Conservation (phyloP, 2,888 invertebrate species). For the Pristionchus fissidentatus region DNA sequence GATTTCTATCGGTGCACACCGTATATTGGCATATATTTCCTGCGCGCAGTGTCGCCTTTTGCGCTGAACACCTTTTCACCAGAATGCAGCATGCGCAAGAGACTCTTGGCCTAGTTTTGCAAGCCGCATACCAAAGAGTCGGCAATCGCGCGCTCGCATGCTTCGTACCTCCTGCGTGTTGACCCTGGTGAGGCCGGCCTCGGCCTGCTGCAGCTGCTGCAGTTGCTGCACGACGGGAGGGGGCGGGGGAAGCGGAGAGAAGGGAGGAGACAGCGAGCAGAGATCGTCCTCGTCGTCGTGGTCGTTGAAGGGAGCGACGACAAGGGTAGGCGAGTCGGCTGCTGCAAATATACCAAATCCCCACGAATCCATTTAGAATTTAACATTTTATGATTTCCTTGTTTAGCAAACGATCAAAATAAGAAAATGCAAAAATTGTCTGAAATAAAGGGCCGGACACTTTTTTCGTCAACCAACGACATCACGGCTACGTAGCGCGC, state of each 20-base stretch:
- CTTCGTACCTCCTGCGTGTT: background rate
- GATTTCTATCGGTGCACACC: too few relatives aligned
- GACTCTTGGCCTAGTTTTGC: too few relatives aligned
- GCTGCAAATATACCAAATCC: too few relatives aligned
- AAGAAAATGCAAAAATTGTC: too few relatives aligned
- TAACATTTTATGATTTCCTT: too few relatives aligned
- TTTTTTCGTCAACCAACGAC: too few relatives aligned
- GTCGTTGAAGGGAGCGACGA: background rate
- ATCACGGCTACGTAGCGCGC: too few relatives aligned
- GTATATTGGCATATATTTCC: background rate
- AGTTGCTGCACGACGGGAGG: background rate
- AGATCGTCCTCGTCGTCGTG: background rate
- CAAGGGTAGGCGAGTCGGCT: background rate
- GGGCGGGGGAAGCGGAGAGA: conserved; percentile 1
- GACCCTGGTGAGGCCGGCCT: background rate
- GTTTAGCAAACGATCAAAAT: too few relatives aligned
- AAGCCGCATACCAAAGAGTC: too few relatives aligned
- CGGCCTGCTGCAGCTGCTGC: background rate
- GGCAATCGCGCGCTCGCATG: background rate
- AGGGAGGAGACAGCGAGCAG: background rate
- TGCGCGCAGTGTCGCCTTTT: background rate
- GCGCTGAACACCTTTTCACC: background rate
- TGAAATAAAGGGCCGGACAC: too few relatives aligned
- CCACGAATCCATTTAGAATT: too few relatives aligned
- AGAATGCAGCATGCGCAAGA: background rate